These are phyloP conservation scores for Indicator indicator DNA, from an alignment of 2,113 vertebrate genomes.

Conservation along the genomic window DNA sequence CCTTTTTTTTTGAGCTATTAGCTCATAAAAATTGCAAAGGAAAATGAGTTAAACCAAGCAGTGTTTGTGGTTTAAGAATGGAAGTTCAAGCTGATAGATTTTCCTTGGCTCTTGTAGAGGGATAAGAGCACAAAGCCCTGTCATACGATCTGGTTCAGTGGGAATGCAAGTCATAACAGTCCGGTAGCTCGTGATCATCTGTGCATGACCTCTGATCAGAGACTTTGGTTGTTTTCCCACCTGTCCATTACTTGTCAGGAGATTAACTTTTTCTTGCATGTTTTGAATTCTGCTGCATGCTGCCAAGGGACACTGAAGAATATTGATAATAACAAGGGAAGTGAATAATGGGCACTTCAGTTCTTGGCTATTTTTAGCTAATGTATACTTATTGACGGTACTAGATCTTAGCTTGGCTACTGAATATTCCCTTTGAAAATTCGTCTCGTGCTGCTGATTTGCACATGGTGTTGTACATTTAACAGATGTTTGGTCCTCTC, in stretches of 20 bases:
- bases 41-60: neutral
- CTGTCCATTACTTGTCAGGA: neutral
- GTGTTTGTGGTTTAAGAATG: neutral
- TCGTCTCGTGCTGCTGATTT: neutral
- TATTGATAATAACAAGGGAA: neutral
- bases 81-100: slow-evolving; percentile 1
- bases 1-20: neutral
- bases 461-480: fast-evolving
- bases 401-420: neutral
- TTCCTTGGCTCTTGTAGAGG: neutral
- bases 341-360: neutral
- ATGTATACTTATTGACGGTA: neutral
- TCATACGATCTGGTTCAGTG: neutral
- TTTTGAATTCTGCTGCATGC: neutral
- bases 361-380: neutral
- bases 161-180: neutral
- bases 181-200: neutral
- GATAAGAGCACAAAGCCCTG: neutral
- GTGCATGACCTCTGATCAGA: neutral
- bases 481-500: neutral
- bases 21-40: neutral
- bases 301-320: neutral
- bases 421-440: neutral
- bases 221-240: neutral
- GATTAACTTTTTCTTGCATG: neutral